Base-by-base conservation (phyloP, 2,797 vertebrate species). In the Eospalax fontanierii region DNA sequence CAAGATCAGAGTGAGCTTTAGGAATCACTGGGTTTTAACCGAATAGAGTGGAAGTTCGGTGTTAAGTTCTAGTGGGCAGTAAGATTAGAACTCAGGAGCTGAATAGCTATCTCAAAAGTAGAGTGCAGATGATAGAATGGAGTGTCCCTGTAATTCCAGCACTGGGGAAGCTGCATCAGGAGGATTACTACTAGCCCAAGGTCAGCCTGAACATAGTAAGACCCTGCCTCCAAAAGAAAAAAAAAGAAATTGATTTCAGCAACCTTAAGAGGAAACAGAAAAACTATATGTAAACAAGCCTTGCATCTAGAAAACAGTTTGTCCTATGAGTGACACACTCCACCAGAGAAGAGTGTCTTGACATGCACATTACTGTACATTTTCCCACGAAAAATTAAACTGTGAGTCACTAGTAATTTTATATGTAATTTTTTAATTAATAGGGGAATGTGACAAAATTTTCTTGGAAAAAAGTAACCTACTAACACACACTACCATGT, bases 341-440 rank as follows among this genome's bases (percentile, higher is more conserved):
- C 89, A 24, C 82, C 82, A 82, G 59, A 68, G n/a, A 65, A 88
- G 35, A 94, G 28, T 92, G 19, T 93, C 85, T 96, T 92, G 88
- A 93, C 28, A 2, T 50, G 4, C 18, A 57, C 59, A 35, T 95
- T 92, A 68, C 15, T 61, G 1, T 79, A 12, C 18, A 30, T 90
- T 86, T 96, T 95, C 94, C 80, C 65, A 43, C 40, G 18, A 78
- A 65, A 95, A 79, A 71, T 92, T 88, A 76, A 87, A 73, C 28
- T 88, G 3, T 76, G 22, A 90, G n/a, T 80, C 59, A n/a, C 38
- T 87, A 70, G 71, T 91, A 92, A 89, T 74, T 78, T 75, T 28
- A 73, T 35, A 81, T 87, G 12, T 74, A 82, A 35, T 76, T 35
- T 30, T 89, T 92, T 43, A 94, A 1, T n/a, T 15, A 87, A 35